These are phyloP conservation scores for Trimorus sp. DNA, from an alignment of 2,888 invertebrate species.

Conservation along the genomic window DNA sequence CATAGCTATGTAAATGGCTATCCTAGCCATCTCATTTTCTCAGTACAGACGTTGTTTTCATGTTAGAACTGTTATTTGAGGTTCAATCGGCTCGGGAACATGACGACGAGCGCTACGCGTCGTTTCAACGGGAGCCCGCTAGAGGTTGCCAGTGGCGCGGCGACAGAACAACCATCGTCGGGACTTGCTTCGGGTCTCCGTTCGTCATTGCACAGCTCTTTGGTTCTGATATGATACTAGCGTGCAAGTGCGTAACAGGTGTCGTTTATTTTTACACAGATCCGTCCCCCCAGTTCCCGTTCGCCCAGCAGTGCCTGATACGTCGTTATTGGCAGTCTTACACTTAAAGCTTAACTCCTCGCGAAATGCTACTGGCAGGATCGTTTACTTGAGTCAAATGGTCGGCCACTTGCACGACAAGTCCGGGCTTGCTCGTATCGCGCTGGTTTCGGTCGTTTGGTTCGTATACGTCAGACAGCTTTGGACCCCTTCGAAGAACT, in stretches of 20 bases:
- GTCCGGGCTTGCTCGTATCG: neutral
- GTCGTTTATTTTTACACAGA: slow-evolving; percentile 46
- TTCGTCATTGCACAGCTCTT: neutral
- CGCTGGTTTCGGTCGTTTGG: neutral
- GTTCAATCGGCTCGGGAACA: too few relatives aligned
- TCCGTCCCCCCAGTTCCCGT: slow-evolving; percentile 10
- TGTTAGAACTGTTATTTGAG: too few relatives aligned
- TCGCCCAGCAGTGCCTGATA: slow-evolving; percentile 26
- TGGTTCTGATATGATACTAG: slow-evolving; percentile 61
- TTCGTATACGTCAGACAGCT: slow-evolving; percentile 41
- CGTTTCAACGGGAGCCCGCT: too few relatives aligned
- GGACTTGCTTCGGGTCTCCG: neutral
- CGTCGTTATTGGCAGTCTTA: slow-evolving; percentile 50
- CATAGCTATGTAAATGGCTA: too few relatives aligned
- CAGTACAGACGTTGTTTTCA: too few relatives aligned
- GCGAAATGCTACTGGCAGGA: slow-evolving; percentile 50
- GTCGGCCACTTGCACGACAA: too few relatives aligned
- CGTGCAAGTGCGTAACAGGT: slow-evolving; percentile 65
- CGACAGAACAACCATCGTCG: too few relatives aligned
- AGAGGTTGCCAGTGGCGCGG: too few relatives aligned
- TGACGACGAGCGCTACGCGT: too few relatives aligned
- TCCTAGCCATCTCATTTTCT: too few relatives aligned
- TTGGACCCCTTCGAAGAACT: slow-evolving; percentile 33
- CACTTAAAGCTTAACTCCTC: slow-evolving; percentile 28
- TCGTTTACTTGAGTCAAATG: slow-evolving; percentile 18